These are phyloP conservation scores for Drosophila anomalata DNA, from an alignment of 2,888 invertebrate genomes.

Conservation along the genomic window DNA sequence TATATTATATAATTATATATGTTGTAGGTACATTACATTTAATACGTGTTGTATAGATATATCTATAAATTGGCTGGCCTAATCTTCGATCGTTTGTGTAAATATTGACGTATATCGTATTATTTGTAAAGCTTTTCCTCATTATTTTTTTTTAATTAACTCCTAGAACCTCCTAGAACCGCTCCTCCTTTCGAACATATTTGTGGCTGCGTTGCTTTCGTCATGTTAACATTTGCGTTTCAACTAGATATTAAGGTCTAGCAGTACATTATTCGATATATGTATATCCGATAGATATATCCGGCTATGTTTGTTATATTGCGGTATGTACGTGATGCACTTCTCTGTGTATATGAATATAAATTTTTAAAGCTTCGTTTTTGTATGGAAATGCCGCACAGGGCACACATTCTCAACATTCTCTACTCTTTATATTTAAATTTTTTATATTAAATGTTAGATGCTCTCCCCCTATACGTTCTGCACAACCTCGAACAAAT, in stretches of 20 bases:
- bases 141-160: constrained; percentile 5
- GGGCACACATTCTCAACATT: neutral
- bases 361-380: constrained; percentile 36
- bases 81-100: constrained; percentile 26
- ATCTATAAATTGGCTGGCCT: constrained; percentile 33
- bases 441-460: constrained; percentile 9
- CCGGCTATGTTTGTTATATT: neutral
- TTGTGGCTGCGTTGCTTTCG: constrained; percentile 37
- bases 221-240: constrained; percentile 33
- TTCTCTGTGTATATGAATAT: constrained; percentile 14
- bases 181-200: constrained; percentile 8
- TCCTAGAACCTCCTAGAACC: neutral
- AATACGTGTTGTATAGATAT: constrained; percentile 7
- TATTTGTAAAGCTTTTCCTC: constrained; percentile 38
- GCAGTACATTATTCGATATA: constrained; percentile 3
- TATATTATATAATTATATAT: neutral
- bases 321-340: constrained; percentile 7
- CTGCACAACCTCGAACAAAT: constrained; percentile 21
- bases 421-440: neutral
- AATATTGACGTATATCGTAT: constrained; percentile 27
- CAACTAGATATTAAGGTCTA: constrained; percentile 17
- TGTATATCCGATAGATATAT: neutral
- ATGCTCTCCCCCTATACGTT: constrained; percentile 27
- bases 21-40: constrained; percentile 21
- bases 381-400: constrained; percentile 11